phyloP scores from a whole-genome alignment of 2,113 vertebrate genomes.

The Ptychochromis oligacanthus region DNA sequence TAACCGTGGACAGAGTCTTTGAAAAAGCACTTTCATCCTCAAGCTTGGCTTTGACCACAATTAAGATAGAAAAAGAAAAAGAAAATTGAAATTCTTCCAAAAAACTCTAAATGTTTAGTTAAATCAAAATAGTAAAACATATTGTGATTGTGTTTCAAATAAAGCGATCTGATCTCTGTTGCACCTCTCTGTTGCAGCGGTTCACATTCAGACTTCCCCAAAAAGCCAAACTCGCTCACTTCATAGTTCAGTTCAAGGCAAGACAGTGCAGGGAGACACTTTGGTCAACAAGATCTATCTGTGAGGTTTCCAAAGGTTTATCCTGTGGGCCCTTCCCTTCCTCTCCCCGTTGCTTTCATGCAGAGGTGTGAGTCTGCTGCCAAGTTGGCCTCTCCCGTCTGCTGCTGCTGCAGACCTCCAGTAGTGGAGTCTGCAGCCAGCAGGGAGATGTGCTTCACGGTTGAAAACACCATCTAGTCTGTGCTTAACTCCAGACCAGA shows the following conservation, averaged over 20 bases:
- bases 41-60: neutral
- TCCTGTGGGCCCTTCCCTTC: no score
- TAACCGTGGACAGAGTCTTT: neutral
- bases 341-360: neutral
- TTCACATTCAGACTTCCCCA: neutral
- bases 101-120: neutral
- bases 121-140: neutral
- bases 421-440: neutral
- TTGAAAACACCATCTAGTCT: neutral
- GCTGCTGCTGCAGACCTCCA: neutral
- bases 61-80: neutral
- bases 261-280: no score
- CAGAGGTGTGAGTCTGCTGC: neutral
- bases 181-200: no score
- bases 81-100: neutral
- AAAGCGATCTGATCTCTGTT: no score
- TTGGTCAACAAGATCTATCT: no score
- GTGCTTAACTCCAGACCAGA: neutral
- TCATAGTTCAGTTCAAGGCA: neutral
- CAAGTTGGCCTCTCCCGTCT: neutral
- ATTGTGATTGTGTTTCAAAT: no score
- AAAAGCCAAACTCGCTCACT: neutral
- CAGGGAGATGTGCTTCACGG: neutral
- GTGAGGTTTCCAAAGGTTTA: no score
- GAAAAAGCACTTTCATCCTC: neutral